Evolutionary conservation across 1,140 invertebrate genomes (phyloP), one percentile per base, ranked within the genome.

Genomic region (Drosophila lini): DNA sequence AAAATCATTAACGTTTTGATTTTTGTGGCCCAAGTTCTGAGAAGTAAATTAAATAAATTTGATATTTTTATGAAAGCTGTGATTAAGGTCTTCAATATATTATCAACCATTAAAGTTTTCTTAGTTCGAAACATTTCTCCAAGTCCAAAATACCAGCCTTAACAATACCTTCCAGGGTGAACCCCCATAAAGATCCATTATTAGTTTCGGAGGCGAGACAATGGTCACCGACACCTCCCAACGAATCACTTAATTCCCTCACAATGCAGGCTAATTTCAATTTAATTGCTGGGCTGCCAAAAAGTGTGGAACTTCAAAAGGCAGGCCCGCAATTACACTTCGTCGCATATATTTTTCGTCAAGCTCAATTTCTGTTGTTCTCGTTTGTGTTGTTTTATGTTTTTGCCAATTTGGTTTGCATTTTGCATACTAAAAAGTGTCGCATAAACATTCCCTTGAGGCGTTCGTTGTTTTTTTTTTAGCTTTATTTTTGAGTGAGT

Each of bases 361-460:
- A 56, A 63, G 61, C 61, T 63, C 36, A 34, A 47, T 56, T 70
- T 48, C 38, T 34, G 61, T 52, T 67, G 65, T 73, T 73, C 44
- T 70, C 67, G 28, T 70, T 57, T 70, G 25, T 36, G n/a, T 56
- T 69, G 22, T 38, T 42, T 48, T 56, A 62, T 62, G 56, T 15
- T 36, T 48, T 11, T 40, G 25, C 50, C 36, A 53, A 25, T 52
- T 75, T 22, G 10, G 60, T 75, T 75, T 74, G 73, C 70, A 55
- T 75, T 75, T 75, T 75, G 71, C 73, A 75, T 75, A 75, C 73
- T 75, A 75, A 75, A 75, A 75, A 75, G 71, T 75, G 73, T 76
- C 71, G 52, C 73, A 75, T 75, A 53, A 75, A 75, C 44, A 75
- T 75, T 75, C 73, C 60, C 73, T 45, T 75, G 58, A 58, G 36